Percentiles rank a stretch among this genome's conserved stretches.
Evolutionary conservation across 2,113 vertebrate genomes (phyloP).

Genomic region (Mohoua ochrocephala): DNA sequence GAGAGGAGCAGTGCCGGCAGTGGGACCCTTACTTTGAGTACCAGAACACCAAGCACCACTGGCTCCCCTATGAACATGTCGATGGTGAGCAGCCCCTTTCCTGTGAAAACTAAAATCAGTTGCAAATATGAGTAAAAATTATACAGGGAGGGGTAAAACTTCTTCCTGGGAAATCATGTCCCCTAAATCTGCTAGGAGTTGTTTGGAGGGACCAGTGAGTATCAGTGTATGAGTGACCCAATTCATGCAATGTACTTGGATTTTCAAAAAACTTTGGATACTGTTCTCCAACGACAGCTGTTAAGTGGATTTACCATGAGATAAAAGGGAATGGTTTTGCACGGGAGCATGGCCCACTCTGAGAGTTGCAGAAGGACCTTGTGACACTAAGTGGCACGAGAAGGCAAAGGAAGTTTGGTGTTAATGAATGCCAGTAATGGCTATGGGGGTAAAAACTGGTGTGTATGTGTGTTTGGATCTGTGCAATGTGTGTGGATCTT

Average conservation of each 20-base stretch:
- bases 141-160: not conserved
- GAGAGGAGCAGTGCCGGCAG: slow-evolving; percentile 89
- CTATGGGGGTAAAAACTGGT: not conserved
- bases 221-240: not conserved
- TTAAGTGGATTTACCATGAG: not conserved
- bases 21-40: slow-evolving; percentile 87
- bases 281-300: not conserved
- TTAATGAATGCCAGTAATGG: not conserved
- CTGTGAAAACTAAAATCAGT: not conserved
- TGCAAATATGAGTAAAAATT: not conserved
- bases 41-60: slow-evolving; percentile 86
- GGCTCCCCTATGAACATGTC: slow-evolving; percentile 91
- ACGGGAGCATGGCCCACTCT: not conserved
- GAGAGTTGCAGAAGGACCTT: not conserved
- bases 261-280: not conserved
- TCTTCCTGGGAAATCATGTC: not conserved
- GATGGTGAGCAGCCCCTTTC: slow-evolving; percentile 77
- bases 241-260: not conserved
- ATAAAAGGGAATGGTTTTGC: not conserved
- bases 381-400: not conserved
- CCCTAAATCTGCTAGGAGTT: not conserved
- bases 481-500: too few species aligned
- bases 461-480: not conserved
- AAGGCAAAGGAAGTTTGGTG: not conserved
- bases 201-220: not conserved